Evolutionary conservation across 2,113 vertebrate genomes (phyloP), one percentile per base, ranked within the genome.

Genomic region (Colistium nudipinnis): DNA sequence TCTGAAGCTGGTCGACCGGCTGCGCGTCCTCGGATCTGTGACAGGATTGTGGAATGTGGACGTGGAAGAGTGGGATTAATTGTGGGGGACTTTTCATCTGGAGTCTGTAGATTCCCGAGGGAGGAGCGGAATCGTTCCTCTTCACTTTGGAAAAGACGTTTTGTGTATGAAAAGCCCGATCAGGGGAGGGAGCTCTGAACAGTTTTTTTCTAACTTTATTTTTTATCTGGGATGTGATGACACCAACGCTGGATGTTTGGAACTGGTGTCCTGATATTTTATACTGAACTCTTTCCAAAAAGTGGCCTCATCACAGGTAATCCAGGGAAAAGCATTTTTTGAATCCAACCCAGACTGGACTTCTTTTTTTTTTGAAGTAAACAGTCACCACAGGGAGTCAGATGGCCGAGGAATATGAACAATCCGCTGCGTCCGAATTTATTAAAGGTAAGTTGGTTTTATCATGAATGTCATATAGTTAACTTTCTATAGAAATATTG

Each of bases 341-440:
- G 1, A 17, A 0, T 14, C 61, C 6, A 1, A 11, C 7, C 14
- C 4, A 38, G 25, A 43, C n/a, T n/a, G n/a, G 43, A 9, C 24
- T 25, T 14, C 12, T 22, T 22, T 45, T 2, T 25, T 24, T 6
- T 25, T 25, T 24, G 7, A 13, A 13, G 0, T 25, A 5, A 48
- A n/a, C 10, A 30, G 28, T 43, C 22, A 25, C 5, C 1, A 10
- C 2, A 45, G 10, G 2, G 16, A 35, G 20, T 61, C 48, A 44
- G 35, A 87, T 89, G 87, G 87, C 85, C 44, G 87, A 87, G 10
- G 81, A 78, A n/a, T 62, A 60, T 63, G 87, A 84, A 1, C 78
- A 22, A 33, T 41, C n/a, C 1, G 19, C 52, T 19, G 62, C 70
- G 8, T 67, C 81, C 8, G 87, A 89, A 7, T 60, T 89, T 16